A percentile compares a stretch with the other conserved stretches of the same genome.
Conservation (phyloP, 2,113 vertebrate species). For the Oreotrochilus melanogaster region DNA sequence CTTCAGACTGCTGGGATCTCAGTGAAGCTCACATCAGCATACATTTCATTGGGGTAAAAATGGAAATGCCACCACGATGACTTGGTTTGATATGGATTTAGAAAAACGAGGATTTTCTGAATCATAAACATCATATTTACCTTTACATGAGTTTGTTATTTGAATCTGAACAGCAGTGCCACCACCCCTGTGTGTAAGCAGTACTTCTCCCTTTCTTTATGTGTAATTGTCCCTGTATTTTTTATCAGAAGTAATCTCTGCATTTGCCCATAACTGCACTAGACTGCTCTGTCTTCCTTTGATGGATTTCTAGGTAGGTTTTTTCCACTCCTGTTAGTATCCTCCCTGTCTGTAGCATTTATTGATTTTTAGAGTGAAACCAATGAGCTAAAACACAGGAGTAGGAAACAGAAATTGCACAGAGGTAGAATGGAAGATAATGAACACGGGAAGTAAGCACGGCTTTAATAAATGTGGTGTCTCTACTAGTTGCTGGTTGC, state of each 20-base stretch:
- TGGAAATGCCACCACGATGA: neutral
- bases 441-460: neutral
- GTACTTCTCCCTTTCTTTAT: neutral
- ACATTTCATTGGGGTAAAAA: neutral
- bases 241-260: neutral
- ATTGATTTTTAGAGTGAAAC: constrained; percentile 39
- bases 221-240: neutral
- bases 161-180: neutral
- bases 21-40: neutral
- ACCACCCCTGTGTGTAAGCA: neutral
- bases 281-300: neutral
- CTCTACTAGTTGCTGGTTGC: constrained; percentile 78
- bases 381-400: neutral
- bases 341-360: neutral
- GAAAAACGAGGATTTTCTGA: neutral
- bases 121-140: neutral
- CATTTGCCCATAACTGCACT: neutral
- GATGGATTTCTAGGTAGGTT: neutral
- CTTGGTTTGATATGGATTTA: neutral
- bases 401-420: neutral
- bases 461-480: constrained; percentile 81
- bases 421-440: constrained; percentile 7
- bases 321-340: neutral
- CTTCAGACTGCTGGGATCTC: neutral
- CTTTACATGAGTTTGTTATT: neutral